phyloP scores from a whole-genome alignment of 2,113 vertebrate species.

The Ranitomeya variabilis region DNA sequence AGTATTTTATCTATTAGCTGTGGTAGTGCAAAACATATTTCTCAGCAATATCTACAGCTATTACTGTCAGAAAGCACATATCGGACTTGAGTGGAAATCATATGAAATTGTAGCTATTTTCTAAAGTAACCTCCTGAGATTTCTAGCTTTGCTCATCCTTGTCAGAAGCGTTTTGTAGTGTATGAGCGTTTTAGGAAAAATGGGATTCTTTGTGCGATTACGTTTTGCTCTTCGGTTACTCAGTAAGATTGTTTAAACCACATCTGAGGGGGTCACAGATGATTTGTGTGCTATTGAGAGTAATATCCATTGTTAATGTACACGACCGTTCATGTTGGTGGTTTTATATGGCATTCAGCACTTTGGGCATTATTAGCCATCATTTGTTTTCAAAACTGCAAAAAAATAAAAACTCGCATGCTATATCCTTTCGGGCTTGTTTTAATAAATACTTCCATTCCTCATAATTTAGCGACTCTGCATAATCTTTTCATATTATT shows the following conservation, averaged over 20 bases:
- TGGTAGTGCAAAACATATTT: conserved; percentile 5
- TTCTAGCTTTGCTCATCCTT: background rate
- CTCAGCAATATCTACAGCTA: conserved; percentile 26
- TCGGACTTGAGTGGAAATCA: conserved; percentile 23
- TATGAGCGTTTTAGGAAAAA: conserved; percentile 12
- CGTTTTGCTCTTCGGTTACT: background rate
- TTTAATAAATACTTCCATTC: too few relatives aligned
- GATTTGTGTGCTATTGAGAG: background rate
- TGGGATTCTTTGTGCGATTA: conserved; percentile 23
- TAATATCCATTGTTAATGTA: background rate
- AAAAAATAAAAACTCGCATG: too few relatives aligned
- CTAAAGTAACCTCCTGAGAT: conserved; percentile 55
- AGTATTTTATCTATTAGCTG: conserved; percentile 31
- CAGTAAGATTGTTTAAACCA: background rate
- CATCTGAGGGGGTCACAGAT: background rate
- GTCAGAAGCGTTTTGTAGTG: background rate
- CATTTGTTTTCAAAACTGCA: background rate
- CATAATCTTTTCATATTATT: too few relatives aligned
- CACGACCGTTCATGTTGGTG: background rate
- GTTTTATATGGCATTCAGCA: background rate
- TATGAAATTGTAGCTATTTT: conserved; percentile 54
- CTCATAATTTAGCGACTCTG: too few relatives aligned
- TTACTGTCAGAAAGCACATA: conserved; percentile 47
- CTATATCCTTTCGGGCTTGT: too few relatives aligned
- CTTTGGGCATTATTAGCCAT: background rate